Conservation (phyloP, 2,888 invertebrate genomes). For the Myopa tessellatipennis region DNA sequence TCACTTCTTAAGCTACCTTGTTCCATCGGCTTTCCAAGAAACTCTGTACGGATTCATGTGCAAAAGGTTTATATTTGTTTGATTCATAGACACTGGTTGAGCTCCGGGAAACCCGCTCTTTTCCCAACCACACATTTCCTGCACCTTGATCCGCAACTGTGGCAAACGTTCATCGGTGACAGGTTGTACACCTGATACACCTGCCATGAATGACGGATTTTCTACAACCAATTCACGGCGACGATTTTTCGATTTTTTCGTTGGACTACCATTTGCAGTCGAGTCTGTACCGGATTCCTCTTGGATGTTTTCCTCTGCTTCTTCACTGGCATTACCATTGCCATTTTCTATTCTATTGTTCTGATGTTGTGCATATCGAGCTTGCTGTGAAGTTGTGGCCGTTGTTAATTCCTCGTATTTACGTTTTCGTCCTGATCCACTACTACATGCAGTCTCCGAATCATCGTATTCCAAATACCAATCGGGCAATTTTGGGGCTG, state of each 20-base stretch:
- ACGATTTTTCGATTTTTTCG: slow-evolving; percentile 64
- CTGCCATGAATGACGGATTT: slow-evolving; percentile 85
- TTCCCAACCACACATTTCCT: slow-evolving; percentile 84
- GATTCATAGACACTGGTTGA: slow-evolving; percentile 97
- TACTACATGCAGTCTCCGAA: slow-evolving; percentile 47
- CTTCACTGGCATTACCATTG: slow-evolving; percentile 40
- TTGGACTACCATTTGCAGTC: slow-evolving; percentile 27
- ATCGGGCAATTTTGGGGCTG: slow-evolving; percentile 82
- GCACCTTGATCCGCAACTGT: slow-evolving; percentile 79
- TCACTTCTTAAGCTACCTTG: slow-evolving; percentile 72
- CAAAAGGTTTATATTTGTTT: slow-evolving; percentile 80
- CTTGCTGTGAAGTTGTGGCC: slow-evolving; percentile 50
- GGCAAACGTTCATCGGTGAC: slow-evolving; percentile 74
- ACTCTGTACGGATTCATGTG: slow-evolving; percentile 89
- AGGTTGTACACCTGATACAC: slow-evolving; percentile 81
- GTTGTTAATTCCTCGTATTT: slow-evolving; percentile 51
- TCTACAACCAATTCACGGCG: slow-evolving; percentile 72
- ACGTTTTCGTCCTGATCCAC: slow-evolving; percentile 49
- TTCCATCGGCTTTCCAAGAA: slow-evolving; percentile 99
- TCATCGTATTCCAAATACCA: slow-evolving; percentile 81
- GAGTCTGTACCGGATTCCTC: slow-evolving; percentile 42
- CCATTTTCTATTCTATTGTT: slow-evolving; percentile 35
- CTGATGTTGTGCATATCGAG: slow-evolving; percentile 32
- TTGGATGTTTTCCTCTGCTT: slow-evolving; percentile 43
- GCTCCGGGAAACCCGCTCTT: slow-evolving; percentile 91